Percentiles rank a stretch among this genome's conserved stretches.
Conservation (phyloP, 2,113 vertebrate species). For the Polypterus senegalus region DNA sequence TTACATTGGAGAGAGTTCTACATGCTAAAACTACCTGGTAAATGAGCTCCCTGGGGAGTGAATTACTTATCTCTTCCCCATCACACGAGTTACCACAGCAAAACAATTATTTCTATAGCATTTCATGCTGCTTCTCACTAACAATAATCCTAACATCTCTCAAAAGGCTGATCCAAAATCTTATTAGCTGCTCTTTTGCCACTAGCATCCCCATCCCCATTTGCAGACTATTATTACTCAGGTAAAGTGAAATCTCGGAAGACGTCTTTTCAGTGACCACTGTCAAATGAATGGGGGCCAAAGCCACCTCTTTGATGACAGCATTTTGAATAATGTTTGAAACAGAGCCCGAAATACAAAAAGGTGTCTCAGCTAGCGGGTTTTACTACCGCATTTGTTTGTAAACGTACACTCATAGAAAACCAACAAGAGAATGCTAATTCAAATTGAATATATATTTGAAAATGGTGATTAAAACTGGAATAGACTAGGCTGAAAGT, state of each 20-base stretch:
- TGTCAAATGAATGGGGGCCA: not conserved
- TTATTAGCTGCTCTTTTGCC: slow-evolving; percentile 8
- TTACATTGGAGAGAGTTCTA: slow-evolving; percentile 25
- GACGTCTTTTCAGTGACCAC: not conserved
- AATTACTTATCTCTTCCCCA: slow-evolving; percentile 32
- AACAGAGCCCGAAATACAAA: too few relatives aligned
- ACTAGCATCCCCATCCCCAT: not conserved
- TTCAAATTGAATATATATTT: slow-evolving; percentile 20
- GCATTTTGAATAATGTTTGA: too few relatives aligned
- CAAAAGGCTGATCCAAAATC: slow-evolving; percentile 35
- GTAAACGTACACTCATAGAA: not conserved
- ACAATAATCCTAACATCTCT: slow-evolving; percentile 54
- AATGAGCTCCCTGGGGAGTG: slow-evolving; percentile 32
- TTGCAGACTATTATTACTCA: too few relatives aligned
- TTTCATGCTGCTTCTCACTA: slow-evolving; percentile 44
- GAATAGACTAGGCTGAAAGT: slow-evolving; percentile 22
- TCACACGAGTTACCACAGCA: slow-evolving; percentile 18
- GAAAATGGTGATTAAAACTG: slow-evolving; percentile 22
- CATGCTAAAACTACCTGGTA: slow-evolving; percentile 23
- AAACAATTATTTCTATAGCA: slow-evolving; percentile 41
- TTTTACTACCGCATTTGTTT: too few relatives aligned
- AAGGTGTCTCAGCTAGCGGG: too few relatives aligned
- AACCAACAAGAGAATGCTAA: slow-evolving; percentile 20
- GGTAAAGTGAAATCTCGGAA: not conserved
- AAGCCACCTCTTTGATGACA: too few relatives aligned